These are phyloP conservation scores for Acheta domesticus DNA, from an alignment of 2,888 invertebrate genomes.

Conservation along the genomic window DNA sequence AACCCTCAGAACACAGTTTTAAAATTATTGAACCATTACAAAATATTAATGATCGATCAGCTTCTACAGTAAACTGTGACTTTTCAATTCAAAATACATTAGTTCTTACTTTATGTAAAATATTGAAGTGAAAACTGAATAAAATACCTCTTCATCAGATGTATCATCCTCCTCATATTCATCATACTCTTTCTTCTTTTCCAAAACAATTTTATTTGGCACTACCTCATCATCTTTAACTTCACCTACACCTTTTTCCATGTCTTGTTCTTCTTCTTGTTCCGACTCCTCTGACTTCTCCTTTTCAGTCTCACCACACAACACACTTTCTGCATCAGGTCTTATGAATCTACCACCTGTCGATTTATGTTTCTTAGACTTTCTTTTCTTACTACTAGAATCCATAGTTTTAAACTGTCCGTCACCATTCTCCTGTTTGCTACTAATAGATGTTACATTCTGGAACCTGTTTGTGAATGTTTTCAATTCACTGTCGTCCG, in stretches of 20 bases:
- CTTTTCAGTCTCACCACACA: constrained; percentile 27
- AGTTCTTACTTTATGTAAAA: not conserved
- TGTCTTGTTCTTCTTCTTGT: constrained; percentile 19
- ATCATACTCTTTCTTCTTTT: constrained; percentile 31
- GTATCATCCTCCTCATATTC: constrained; percentile 62
- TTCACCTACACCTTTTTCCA: constrained; percentile 30
- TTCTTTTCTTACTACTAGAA: constrained; percentile 33
- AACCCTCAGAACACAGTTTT: too few relatives aligned
- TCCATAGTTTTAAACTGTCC: too few relatives aligned
- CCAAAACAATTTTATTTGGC: constrained; percentile 25
- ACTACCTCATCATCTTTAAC: constrained; percentile 26
- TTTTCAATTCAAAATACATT: too few relatives aligned
- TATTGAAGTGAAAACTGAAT: not conserved
- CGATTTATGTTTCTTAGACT: too few relatives aligned
- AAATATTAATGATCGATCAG: too few relatives aligned
- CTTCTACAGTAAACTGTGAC: too few relatives aligned
- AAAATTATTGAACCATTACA: too few relatives aligned
- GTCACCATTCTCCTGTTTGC: too few relatives aligned
- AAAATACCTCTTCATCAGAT: constrained; percentile 78
- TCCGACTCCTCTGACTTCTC: constrained; percentile 29
- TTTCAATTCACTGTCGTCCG: too few relatives aligned
- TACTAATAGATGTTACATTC: not conserved
- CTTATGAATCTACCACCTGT: too few relatives aligned
- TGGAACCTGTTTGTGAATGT: constrained; percentile 33
- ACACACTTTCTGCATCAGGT: too few relatives aligned